Conservation (phyloP, 2,888 invertebrate genomes). For the Pardosa pseudoannulata region DNA sequence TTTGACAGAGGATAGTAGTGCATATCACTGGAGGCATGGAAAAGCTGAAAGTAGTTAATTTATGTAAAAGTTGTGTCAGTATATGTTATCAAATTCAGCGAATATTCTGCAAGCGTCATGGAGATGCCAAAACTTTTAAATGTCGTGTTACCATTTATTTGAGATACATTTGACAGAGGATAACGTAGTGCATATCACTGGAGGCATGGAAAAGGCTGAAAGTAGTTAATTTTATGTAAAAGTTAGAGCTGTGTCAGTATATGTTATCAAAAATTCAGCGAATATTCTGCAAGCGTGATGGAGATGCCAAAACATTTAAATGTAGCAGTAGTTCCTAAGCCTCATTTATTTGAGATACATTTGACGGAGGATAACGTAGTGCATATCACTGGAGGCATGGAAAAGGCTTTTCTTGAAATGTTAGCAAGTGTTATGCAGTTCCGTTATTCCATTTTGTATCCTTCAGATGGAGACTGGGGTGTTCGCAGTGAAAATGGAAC, state of each 20-base stretch:
- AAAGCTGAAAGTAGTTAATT: no score
- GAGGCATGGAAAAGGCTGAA: no score
- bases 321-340: conserved; percentile 15
- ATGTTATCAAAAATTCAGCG: no score
- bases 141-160: conserved; percentile 18
- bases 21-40: background rate
- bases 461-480: conserved; percentile 22
- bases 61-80: no score
- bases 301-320: background rate
- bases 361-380: background rate
- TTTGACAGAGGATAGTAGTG: background rate
- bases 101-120: no score
- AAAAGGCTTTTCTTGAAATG: background rate
- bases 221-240: no score
- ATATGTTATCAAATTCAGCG: no score
- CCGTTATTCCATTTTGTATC: conserved; percentile 1
- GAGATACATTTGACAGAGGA: background rate
- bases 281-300: no score
- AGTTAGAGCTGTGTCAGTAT: no score
- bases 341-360: conserved; percentile 11
- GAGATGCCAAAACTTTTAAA: background rate
- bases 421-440: conserved; percentile 13
- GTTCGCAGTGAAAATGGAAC: background rate
- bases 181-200: background rate
- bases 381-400: background rate